Percentiles rank a stretch among this genome's conserved stretches.
Evolutionary conservation across 2,113 vertebrate species (phyloP).

Genomic region (Asarcornis scutulata): DNA sequence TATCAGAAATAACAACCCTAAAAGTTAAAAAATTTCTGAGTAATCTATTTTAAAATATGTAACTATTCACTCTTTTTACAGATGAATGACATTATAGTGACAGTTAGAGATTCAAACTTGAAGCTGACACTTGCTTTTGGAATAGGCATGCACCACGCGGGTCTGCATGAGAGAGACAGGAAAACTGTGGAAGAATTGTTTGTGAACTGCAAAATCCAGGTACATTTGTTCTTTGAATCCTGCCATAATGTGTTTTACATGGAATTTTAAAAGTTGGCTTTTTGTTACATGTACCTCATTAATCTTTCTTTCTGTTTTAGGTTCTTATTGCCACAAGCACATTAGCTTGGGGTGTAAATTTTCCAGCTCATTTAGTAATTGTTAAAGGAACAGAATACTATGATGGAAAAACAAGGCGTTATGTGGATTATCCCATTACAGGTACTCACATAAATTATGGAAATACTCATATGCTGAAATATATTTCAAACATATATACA

Average conservation of each 20-base stretch:
- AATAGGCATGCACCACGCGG: slow-evolving; percentile 97
- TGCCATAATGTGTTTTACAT: not conserved
- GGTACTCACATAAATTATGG: slow-evolving; percentile 77
- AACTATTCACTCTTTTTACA: slow-evolving; percentile 64
- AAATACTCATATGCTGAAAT: not conserved
- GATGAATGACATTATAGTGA: slow-evolving; percentile 93
- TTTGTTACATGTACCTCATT: slow-evolving; percentile 33
- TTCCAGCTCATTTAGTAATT: slow-evolving; percentile 97
- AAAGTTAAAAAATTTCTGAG: not conserved
- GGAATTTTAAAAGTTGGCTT: slow-evolving; percentile 46
- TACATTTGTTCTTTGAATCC: slow-evolving; percentile 53
- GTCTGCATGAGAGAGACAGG: slow-evolving; percentile 94
- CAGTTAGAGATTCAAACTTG: slow-evolving; percentile 92
- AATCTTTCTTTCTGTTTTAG: slow-evolving; percentile 76
- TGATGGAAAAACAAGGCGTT: slow-evolving; percentile 95
- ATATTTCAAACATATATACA: slow-evolving; percentile 3
- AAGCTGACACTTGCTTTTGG: slow-evolving; percentile 97
- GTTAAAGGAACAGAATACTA: slow-evolving; percentile 98
- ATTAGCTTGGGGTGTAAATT: slow-evolving; percentile 98
- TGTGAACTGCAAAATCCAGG: slow-evolving; percentile 98
- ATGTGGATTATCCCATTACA: slow-evolving; percentile 98
- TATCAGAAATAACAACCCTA: not conserved
- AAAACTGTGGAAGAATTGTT: slow-evolving; percentile 96
- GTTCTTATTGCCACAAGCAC: slow-evolving; percentile 97
- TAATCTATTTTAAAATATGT: not conserved